These are phyloP conservation scores for Eolophus roseicapilla DNA, from an alignment of 2,113 vertebrate species.

Conservation along the genomic window DNA sequence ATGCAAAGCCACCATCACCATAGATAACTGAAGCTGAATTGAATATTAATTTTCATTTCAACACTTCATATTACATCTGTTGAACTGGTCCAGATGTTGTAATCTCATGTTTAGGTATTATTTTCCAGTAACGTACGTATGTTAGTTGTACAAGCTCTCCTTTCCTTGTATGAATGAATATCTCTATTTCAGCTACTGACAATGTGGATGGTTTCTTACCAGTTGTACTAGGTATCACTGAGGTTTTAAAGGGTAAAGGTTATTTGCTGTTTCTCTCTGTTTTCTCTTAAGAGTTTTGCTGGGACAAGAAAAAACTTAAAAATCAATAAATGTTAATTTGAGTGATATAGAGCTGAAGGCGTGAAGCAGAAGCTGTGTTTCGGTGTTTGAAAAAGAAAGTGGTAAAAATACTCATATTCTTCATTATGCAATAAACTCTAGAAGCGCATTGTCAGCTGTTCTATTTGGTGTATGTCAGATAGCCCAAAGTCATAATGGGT, in stretches of 20 bases:
- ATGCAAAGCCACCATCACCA: neutral
- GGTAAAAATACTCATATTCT: neutral
- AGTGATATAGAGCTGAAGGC: neutral
- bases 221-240: neutral
- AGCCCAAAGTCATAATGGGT: neutral
- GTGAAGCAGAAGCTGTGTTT: neutral
- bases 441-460: neutral
- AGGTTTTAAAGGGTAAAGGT: neutral
- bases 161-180: neutral
- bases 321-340: neutral
- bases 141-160: neutral
- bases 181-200: neutral
- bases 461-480: neutral
- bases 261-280: neutral
- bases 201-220: fast-evolving
- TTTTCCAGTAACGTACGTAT: neutral
- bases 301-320: neutral
- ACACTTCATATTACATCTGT: neutral
- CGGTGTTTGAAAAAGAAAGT: neutral
- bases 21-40: neutral
- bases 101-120: neutral
- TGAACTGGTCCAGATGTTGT: neutral
- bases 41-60: neutral
- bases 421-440: neutral
- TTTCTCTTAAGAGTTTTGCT: neutral